Evolutionary conservation across 2,113 vertebrate genomes (phyloP).

Genomic region (Mesembrinibis cayennensis): DNA sequence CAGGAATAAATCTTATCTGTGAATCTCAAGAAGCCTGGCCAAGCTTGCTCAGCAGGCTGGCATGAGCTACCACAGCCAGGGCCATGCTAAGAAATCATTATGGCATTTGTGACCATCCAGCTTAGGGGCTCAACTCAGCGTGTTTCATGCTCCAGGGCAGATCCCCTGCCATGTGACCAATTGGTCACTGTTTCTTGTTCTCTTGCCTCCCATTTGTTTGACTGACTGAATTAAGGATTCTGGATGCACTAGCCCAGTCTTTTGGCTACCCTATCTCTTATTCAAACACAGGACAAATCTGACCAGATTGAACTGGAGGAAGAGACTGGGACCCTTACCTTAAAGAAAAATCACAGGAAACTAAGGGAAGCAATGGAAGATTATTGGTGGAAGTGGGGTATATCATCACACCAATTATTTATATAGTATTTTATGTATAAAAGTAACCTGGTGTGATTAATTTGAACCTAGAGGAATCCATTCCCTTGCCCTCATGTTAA

Average conservation of each 20-base stretch:
- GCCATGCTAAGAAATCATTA: slow-evolving; percentile 72
- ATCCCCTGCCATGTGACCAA: slow-evolving; percentile 86
- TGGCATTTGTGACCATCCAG: slow-evolving; percentile 78
- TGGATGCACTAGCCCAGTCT: slow-evolving; percentile 57
- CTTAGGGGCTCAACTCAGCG: slow-evolving; percentile 79
- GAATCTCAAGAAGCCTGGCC: slow-evolving; percentile 81
- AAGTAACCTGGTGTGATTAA: neutral
- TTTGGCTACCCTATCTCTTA: slow-evolving; percentile 56
- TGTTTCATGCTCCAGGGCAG: slow-evolving; percentile 84
- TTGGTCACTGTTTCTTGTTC: slow-evolving; percentile 81
- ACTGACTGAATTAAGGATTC: slow-evolving; percentile 78
- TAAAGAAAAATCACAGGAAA: neutral
- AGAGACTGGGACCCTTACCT: neutral
- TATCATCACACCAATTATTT: neutral
- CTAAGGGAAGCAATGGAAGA: neutral
- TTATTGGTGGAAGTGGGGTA: neutral
- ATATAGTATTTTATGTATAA: neutral
- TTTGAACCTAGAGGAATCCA: neutral
- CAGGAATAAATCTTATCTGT: slow-evolving; percentile 93
- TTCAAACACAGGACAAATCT: slow-evolving; percentile 51
- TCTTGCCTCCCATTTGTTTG: slow-evolving; percentile 81
- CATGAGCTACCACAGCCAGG: slow-evolving; percentile 79
- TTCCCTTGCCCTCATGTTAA: neutral
- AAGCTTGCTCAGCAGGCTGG: slow-evolving; percentile 86
- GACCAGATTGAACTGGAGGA: slow-evolving; percentile 62